Evolutionary conservation across 2,888 invertebrate species (phyloP).

Genomic region (Hypomecis punctinalis): DNA sequence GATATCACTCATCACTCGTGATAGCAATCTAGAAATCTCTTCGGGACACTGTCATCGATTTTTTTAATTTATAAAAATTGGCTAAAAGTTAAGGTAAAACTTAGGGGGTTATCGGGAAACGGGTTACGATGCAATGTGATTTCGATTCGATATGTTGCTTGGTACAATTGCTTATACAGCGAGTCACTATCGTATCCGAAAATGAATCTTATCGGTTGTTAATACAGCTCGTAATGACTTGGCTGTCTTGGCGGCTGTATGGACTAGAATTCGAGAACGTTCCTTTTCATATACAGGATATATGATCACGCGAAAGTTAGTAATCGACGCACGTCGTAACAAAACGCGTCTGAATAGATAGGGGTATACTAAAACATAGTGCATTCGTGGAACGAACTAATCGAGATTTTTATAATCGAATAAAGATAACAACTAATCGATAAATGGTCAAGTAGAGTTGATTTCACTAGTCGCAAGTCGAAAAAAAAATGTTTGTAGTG

Average conservation of each 20-base stretch:
- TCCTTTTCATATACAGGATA: conserved; percentile 75
- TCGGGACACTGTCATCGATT: conserved; percentile 66
- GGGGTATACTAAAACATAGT: conserved; percentile 81
- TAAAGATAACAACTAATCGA: conserved; percentile 71
- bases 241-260: conserved; percentile 50
- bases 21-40: conserved; percentile 58
- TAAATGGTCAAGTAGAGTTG: conserved; percentile 85
- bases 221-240: conserved; percentile 28
- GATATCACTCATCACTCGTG: conserved; percentile 56
- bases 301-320: conserved; percentile 67
- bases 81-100: conserved; percentile 67
- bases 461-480: conserved; percentile 85
- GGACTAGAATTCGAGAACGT: conserved; percentile 52
- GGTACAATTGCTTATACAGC: conserved; percentile 53
- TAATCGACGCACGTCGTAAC: conserved; percentile 54
- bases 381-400: conserved; percentile 80
- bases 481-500: conserved; percentile 83
- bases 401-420: conserved; percentile 71
- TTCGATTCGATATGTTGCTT: conserved; percentile 55
- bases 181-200: conserved; percentile 36
- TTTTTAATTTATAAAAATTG: conserved; percentile 74
- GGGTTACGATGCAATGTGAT: conserved; percentile 66
- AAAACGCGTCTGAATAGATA: conserved; percentile 69
- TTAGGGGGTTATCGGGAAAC: conserved; percentile 63
- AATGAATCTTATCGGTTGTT: conserved; percentile 39